Conservation (phyloP, 2,888 invertebrate genomes). For the Agrochola lota region DNA sequence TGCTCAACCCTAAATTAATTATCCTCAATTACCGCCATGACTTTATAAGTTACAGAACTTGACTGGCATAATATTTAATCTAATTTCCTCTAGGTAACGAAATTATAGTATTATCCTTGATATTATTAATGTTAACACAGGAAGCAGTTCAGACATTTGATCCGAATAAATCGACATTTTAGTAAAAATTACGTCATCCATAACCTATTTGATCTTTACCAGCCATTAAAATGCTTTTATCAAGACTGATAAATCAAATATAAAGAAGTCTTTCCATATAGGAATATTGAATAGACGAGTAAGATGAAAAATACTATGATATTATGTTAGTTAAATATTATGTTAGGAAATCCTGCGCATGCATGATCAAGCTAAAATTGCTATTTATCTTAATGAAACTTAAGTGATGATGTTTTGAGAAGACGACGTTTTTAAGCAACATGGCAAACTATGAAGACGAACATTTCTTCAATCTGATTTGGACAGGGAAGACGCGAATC, state of each 20-base stretch:
- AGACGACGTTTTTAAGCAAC: not conserved
- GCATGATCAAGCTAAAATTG: not conserved
- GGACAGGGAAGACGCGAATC: too few relatives aligned
- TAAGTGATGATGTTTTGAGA: not conserved
- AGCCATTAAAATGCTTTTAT: slow-evolving; percentile 15
- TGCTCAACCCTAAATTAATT: not conserved
- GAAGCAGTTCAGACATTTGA: slow-evolving; percentile 45
- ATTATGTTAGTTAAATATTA: too few relatives aligned
- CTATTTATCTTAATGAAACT: too few relatives aligned
- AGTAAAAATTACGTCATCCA: slow-evolving; percentile 24
- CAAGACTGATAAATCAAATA: slow-evolving; percentile 25
- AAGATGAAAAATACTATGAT: not conserved
- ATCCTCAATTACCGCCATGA: too few relatives aligned
- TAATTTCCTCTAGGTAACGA: not conserved
- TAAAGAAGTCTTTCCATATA: slow-evolving; percentile 36
- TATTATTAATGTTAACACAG: slow-evolving; percentile 37
- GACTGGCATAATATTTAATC: not conserved
- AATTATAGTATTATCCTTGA: not conserved
- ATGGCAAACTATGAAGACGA: too few relatives aligned
- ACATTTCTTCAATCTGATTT: too few relatives aligned
- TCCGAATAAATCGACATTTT: slow-evolving; percentile 25
- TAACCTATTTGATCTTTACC: slow-evolving; percentile 16
- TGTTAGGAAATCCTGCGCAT: not conserved
- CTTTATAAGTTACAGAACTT: too few relatives aligned
- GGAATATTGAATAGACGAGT: slow-evolving; percentile 15